Evolutionary conservation across 2,113 vertebrate genomes (phyloP).

Genomic region (Ia io): DNA sequence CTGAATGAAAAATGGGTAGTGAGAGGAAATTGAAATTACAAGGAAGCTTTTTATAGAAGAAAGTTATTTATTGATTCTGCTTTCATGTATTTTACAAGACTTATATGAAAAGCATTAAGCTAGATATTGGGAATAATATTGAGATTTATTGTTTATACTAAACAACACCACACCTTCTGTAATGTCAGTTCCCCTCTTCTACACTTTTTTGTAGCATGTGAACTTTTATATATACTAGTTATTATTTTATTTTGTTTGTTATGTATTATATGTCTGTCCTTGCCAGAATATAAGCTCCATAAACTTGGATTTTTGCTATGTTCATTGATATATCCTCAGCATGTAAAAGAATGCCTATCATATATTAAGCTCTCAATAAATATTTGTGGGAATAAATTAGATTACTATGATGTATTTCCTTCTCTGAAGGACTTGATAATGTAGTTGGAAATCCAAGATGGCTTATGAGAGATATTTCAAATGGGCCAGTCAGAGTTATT

Average conservation of each 20-base stretch:
- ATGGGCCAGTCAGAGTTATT: neutral
- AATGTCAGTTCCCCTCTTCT: neutral
- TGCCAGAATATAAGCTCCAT: neutral
- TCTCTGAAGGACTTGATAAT: neutral
- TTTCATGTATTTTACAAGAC: neutral
- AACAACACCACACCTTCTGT: neutral
- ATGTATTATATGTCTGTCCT: neutral
- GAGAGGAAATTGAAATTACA: neutral
- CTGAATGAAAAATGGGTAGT: neutral
- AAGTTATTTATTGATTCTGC: neutral
- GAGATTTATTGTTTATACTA: neutral
- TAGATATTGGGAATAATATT: neutral
- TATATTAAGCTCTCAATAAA: neutral
- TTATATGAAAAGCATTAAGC: neutral
- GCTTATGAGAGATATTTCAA: neutral
- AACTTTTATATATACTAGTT: neutral
- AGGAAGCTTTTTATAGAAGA: neutral
- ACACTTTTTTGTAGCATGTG: neutral
- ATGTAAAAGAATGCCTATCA: neutral
- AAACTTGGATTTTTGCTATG: neutral
- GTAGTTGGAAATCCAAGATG: neutral
- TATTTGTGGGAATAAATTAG: neutral
- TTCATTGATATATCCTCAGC: neutral
- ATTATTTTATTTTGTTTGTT: neutral
- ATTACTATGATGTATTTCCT: neutral